phyloP scores from a whole-genome alignment of 2,113 vertebrate genomes.

The Neomonachus schauinslandi region DNA sequence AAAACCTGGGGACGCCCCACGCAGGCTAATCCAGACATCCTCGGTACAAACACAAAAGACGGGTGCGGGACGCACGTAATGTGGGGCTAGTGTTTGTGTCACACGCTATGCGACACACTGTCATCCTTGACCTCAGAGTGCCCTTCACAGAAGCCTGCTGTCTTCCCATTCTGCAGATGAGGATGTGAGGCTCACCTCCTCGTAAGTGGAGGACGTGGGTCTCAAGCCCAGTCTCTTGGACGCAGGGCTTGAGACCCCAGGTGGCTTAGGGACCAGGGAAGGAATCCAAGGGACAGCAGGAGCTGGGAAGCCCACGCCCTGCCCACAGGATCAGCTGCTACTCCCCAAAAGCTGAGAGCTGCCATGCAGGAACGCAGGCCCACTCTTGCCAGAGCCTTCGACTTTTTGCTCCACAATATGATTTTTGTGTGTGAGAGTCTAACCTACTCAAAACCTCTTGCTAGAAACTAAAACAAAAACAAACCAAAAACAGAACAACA shows the following conservation, averaged over 20 bases:
- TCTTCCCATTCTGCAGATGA: background rate
- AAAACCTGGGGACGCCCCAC: background rate
- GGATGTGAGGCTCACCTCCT: background rate
- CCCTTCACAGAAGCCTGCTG: background rate
- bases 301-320: fast-evolving
- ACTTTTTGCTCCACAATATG: background rate
- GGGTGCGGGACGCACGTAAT: background rate
- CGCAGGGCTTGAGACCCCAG: background rate
- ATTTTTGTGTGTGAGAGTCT: background rate
- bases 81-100: fast-evolving
- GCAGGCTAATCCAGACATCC: background rate
- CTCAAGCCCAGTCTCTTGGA: background rate
- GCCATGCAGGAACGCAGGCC: fast-evolving
- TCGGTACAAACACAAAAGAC: background rate
- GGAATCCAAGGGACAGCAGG: background rate
- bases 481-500: background rate
- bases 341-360: background rate
- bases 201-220: background rate
- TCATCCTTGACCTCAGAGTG: background rate
- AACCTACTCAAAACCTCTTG: background rate
- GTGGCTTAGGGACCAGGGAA: background rate
- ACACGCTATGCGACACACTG: background rate
- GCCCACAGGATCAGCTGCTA: background rate
- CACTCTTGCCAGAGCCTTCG: background rate
- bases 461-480: background rate